A percentile compares a stretch with the other conserved stretches of the same genome.
phyloP scores from a whole-genome alignment of 1,140 invertebrate genomes.

The Drosophila cardini region DNA sequence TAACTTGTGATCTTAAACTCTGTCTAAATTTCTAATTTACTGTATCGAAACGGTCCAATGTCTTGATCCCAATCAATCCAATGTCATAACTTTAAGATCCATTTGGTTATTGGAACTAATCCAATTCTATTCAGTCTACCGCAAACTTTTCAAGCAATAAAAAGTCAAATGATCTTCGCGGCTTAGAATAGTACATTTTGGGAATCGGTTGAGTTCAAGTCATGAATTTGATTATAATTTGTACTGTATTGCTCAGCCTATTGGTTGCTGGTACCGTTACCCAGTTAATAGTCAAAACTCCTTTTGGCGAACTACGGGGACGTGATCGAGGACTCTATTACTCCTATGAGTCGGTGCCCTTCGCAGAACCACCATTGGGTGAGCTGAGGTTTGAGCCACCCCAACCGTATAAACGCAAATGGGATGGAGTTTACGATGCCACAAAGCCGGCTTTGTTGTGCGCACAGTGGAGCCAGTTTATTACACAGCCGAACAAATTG shows the following conservation, averaged over 20 bases:
- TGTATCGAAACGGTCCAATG: neutral
- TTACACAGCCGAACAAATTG: constrained; percentile 22
- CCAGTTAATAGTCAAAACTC: neutral
- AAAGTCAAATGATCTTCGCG: neutral
- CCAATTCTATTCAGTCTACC: neutral
- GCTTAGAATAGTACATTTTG: constrained; percentile 3
- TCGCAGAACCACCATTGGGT: constrained; percentile 67
- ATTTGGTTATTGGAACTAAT: constrained; percentile 1
- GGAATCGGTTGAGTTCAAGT: neutral
- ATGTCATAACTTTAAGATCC: neutral
- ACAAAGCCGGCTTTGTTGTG: constrained; percentile 2
- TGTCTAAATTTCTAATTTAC: neutral
- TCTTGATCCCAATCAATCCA: neutral
- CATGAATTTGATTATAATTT: constrained; percentile 4
- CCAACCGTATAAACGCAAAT: constrained; percentile 26
- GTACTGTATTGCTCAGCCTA: neutral
- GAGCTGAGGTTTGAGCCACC: constrained; percentile 85
- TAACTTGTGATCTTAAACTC: neutral
- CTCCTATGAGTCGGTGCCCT: constrained; percentile 2
- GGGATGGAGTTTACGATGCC: constrained; percentile 14
- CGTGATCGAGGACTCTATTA: constrained; percentile 17
- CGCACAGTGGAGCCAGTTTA: constrained; percentile 9
- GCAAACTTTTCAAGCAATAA: neutral
- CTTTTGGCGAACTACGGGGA: constrained; percentile 3
- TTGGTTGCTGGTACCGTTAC: neutral